Evolutionary conservation across 2,113 vertebrate genomes (phyloP), one percentile per base, ranked within the genome.

Genomic region (Trichechus manatus): DNA sequence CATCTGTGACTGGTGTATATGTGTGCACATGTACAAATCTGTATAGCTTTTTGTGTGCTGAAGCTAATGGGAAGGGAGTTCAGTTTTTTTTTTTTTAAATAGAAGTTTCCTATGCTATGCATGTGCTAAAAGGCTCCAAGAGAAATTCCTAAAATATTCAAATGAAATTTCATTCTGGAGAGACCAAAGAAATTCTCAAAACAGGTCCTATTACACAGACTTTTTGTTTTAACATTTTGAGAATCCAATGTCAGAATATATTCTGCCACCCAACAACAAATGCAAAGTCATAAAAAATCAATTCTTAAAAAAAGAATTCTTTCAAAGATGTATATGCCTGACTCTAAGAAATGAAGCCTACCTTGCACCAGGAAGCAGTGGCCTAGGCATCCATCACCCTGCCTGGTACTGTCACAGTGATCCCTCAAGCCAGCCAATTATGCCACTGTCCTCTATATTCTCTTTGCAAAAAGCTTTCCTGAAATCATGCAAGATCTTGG

Each of bases 171-270:
- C 85, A 75, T 36, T 95, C 64, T 70, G 23, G 86, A 92, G 27
- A 87, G 29, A 22, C 87, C 79, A 59, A 44, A 86, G 6, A 94
- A 87, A 47, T 53, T 90, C 33, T 91, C 59, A 68, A 80, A 78
- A 78, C 50, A 77, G 66, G 17, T 23, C 95, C 53, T 96, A 91
- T 59, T 59, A 81, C 53, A 74, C 29, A 90, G 39, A 83, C 27
- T 66, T 56, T n/a, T 36, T 61, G 1, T 20, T 83, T 84, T 47
- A 75, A 66, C 19, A 78, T 42, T 39, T 42, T 23, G 0, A 14
- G 81, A 95, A 91, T 61, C 42, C 44, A 91, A 68, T 9, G n/a
- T 87, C 44, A 91, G 29, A 93, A 68, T 85, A 80, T 31, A 79
- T 72, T 93, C 47, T 53, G 56, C 25, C 4, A 66, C 22, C 36